phyloP scores from a whole-genome alignment of 2,888 invertebrate species.

The Andrena fulva region DNA sequence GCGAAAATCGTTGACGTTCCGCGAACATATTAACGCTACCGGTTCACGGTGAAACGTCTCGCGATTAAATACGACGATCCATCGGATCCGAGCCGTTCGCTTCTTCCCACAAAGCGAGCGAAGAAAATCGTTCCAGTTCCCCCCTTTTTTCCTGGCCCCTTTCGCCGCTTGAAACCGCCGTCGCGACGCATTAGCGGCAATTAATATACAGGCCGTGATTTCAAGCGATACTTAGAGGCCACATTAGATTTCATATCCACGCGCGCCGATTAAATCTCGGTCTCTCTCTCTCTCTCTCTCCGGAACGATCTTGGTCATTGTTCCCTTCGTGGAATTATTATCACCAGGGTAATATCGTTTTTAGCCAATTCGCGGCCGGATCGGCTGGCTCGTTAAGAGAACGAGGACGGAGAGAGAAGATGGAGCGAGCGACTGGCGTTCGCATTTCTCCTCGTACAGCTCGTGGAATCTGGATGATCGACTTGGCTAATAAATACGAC shows the following conservation, averaged over 20 bases:
- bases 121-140: slow-evolving; percentile 43
- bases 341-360: slow-evolving; percentile 77
- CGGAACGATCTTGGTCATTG: slow-evolving; percentile 42
- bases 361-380: slow-evolving; percentile 72
- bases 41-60: slow-evolving; percentile 54
- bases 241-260: slow-evolving; percentile 64
- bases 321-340: slow-evolving; percentile 69
- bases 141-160: slow-evolving; percentile 12
- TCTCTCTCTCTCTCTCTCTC: slow-evolving; percentile 10
- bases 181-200: slow-evolving; percentile 40
- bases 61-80: slow-evolving; percentile 49
- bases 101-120: slow-evolving; percentile 41
- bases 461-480: slow-evolving; percentile 72
- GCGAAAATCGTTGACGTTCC: slow-evolving; percentile 24
- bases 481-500: slow-evolving; percentile 53
- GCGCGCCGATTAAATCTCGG: slow-evolving; percentile 62
- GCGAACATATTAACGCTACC: slow-evolving; percentile 45
- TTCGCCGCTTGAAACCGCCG: slow-evolving; percentile 14
- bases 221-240: slow-evolving; percentile 47
- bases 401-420: neutral
- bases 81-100: slow-evolving; percentile 1
- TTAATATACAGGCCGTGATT: slow-evolving; percentile 60
- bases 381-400: slow-evolving; percentile 58
- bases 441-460: slow-evolving; percentile 79
- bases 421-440: slow-evolving; percentile 6